These are phyloP conservation scores for Lacanobia wlatinum DNA, from an alignment of 2,888 invertebrate genomes.

Conservation along the genomic window DNA sequence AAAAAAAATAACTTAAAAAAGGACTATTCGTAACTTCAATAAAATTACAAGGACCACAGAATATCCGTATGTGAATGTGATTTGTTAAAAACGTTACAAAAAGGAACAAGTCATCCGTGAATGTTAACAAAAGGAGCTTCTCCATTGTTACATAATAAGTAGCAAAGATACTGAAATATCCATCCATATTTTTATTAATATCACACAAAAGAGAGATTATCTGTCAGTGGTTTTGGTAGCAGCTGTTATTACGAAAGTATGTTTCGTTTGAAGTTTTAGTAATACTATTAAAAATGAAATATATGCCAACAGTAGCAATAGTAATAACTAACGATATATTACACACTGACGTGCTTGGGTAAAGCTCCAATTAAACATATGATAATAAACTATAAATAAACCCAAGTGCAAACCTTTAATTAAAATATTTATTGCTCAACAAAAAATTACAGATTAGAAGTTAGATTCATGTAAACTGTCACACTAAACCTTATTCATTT, in stretches of 20 bases:
- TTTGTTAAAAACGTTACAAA: constrained; percentile 79
- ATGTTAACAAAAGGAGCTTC: constrained; percentile 82
- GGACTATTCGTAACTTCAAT: constrained; percentile 25
- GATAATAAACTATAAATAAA: constrained; percentile 35
- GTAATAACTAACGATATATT: constrained; percentile 31
- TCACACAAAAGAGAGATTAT: constrained; percentile 89
- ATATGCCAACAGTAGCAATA: constrained; percentile 27
- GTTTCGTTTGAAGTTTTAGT: constrained; percentile 45
- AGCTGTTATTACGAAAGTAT: constrained; percentile 79
- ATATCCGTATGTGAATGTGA: constrained; percentile 61
- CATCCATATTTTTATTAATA: constrained; percentile 90
- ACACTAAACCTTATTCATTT: constrained; percentile 22
- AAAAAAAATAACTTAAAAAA: constrained; percentile 18
- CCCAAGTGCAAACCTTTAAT: constrained; percentile 23
- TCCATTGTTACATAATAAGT: constrained; percentile 85
- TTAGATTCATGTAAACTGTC: constrained; percentile 25
- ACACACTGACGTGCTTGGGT: constrained; percentile 29
- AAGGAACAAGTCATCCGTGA: constrained; percentile 85
- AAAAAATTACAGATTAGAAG: constrained; percentile 27
- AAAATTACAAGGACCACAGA: constrained; percentile 51
- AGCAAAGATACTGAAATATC: constrained; percentile 85
- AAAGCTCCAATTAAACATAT: constrained; percentile 45
- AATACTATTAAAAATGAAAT: constrained; percentile 44
- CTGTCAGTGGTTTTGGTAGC: constrained; percentile 83
- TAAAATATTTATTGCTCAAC: constrained; percentile 45